A percentile compares a stretch with the other conserved stretches of the same genome.
Evolutionary conservation across 2,797 vertebrate genomes (phyloP).

Genomic region (Phrynocephalus forsythii): DNA sequence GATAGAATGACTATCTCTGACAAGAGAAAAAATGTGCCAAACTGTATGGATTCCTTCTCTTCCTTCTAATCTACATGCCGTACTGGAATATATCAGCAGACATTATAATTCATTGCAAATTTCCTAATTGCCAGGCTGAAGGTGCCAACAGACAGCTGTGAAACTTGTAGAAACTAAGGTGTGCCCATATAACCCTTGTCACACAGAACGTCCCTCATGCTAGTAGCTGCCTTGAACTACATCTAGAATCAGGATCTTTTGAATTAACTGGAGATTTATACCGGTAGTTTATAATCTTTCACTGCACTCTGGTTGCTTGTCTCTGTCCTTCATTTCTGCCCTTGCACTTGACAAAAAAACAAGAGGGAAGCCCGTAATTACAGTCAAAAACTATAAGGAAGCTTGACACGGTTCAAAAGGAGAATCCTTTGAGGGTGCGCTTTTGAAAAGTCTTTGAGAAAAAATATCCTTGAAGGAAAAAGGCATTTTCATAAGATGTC

Average conservation of each 20-base stretch:
- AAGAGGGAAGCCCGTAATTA: too few relatives aligned
- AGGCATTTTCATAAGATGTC: not conserved
- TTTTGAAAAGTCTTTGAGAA: not conserved
- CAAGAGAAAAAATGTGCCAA: constrained; percentile 3
- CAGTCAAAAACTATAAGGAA: not conserved
- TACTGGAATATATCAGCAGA: not conserved
- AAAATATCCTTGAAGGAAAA: not conserved
- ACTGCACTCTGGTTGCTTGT: not conserved
- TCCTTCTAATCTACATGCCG: not conserved
- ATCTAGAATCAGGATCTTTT: not conserved
- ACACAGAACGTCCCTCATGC: not conserved
- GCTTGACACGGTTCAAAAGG: not conserved
- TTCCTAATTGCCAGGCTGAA: constrained; percentile 12
- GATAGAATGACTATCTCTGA: not conserved
- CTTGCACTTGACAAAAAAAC: not conserved
- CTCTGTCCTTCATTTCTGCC: not conserved
- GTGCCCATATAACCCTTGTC: not conserved
- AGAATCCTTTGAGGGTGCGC: not conserved
- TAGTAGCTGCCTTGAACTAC: not conserved
- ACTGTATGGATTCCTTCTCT: not conserved
- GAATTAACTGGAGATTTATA: not conserved
- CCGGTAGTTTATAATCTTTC: not conserved
- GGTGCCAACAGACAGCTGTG: not conserved
- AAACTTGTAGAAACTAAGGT: not conserved
- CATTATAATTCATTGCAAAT: not conserved